These are phyloP conservation scores for Callyntrura sp. DNA, from an alignment of 2,888 invertebrate genomes.

Conservation along the genomic window DNA sequence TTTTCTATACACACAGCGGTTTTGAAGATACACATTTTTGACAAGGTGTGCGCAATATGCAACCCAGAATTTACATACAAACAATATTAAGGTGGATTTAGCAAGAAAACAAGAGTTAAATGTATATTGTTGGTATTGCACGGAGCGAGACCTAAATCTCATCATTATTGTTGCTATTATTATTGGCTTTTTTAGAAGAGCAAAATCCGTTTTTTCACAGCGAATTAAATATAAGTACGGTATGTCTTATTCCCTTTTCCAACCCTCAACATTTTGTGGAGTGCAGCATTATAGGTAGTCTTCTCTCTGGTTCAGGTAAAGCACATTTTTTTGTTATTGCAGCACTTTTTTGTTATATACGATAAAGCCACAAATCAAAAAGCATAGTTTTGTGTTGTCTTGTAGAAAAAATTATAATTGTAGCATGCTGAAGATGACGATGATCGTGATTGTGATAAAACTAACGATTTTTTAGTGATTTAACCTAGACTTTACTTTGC, in stretches of 20 bases:
- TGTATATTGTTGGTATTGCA: slow-evolving; percentile 27
- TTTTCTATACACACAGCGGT: neutral
- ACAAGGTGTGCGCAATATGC: slow-evolving; percentile 41
- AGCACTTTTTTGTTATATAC: neutral
- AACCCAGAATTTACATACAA: slow-evolving; percentile 57
- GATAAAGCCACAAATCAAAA: neutral
- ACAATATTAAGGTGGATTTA: too few relatives aligned
- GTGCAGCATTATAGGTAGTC: neutral
- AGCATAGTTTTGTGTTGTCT: slow-evolving; percentile 35
- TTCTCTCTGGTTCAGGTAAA: neutral
- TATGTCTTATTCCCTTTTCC: too few relatives aligned
- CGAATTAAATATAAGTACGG: too few relatives aligned
- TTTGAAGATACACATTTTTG: neutral
- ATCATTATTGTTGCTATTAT: slow-evolving; percentile 42
- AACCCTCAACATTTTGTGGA: too few relatives aligned
- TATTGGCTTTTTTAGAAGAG: slow-evolving; percentile 40
- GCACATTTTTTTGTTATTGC: neutral
- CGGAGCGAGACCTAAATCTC: neutral
- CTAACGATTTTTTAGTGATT: slow-evolving; percentile 44
- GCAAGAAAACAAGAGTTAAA: slow-evolving; percentile 10
- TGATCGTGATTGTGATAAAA: slow-evolving; percentile 14
- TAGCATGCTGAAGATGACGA: slow-evolving; percentile 29
- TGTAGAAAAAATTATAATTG: slow-evolving; percentile 50
- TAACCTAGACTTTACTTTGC: slow-evolving; percentile 60
- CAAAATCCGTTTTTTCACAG: slow-evolving; percentile 51